Percentiles rank a stretch among this genome's conserved stretches.
These are phyloP conservation scores for Hirudo medicinalis DNA, from an alignment of 1,140 invertebrate genomes.

Conservation along the genomic window DNA sequence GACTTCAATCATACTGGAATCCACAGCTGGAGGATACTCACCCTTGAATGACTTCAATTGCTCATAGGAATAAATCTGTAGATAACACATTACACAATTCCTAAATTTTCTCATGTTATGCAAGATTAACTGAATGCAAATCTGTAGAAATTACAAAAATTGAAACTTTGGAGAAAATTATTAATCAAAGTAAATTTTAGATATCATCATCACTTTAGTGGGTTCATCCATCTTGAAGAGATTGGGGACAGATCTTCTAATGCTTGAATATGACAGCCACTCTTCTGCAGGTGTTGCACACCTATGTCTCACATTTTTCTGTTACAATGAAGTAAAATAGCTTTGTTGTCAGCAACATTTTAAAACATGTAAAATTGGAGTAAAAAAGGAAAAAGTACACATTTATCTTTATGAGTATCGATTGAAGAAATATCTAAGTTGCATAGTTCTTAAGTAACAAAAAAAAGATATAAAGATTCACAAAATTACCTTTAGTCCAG, in stretches of 20 bases:
- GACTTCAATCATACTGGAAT: constrained; percentile 84
- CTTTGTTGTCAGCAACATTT: no score
- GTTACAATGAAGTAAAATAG: neutral
- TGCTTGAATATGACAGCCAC: constrained; percentile 16
- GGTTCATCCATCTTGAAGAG: constrained; percentile 20
- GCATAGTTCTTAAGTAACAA: neutral
- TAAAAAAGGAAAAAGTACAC: no score
- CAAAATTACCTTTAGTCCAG: constrained; percentile 11
- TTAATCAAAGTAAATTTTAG: no score
- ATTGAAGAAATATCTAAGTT: no score
- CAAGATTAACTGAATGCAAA: no score
- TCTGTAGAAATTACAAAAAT: no score
- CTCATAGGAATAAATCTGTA: constrained; percentile 74
- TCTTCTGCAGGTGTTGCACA: constrained; percentile 13
- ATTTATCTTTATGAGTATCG: no score
- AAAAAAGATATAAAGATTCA: constrained; percentile 7
- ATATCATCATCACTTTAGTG: constrained; percentile 13
- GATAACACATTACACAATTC: no score
- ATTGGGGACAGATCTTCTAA: constrained; percentile 14
- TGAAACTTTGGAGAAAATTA: no score
- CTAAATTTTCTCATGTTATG: no score
- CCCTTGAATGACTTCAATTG: constrained; percentile 75
- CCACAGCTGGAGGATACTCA: constrained; percentile 79
- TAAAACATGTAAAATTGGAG: no score
- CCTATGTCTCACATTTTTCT: constrained; percentile 9